Evolutionary conservation across 2,113 vertebrate genomes (phyloP), one percentile per base, ranked within the genome.

Genomic region (Mirounga angustirostris): DNA sequence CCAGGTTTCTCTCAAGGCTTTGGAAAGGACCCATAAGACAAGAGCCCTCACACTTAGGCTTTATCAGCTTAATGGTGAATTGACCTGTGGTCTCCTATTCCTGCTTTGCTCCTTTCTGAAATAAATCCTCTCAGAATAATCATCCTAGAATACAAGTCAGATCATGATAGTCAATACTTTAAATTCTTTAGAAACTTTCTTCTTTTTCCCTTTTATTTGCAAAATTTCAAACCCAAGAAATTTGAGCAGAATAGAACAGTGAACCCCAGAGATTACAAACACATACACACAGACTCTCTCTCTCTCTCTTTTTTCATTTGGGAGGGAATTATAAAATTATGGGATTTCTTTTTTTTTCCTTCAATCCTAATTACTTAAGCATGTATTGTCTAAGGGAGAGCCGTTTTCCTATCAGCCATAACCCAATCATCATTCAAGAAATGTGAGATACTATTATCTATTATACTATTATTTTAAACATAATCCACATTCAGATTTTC

Each of bases 181-280:
- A 52, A n/a, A 67, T 74, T 63, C 6, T 90, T 79, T 24, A 67
- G 54, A 26, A 86, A 65, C 65, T 82, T 92, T 33, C 67, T 63
- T 84, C n/a, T 83, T 91, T 61, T 91, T 16, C 3, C 33, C 54
- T 83, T 52, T 78, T 59, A 30, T 84, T 88, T 97, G 71, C n/a
- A 73, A 69, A 87, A 87, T 80, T 89, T 88, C 63, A 97, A 88
- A 91, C 40, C 10, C 76, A 58, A 95, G 33, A 83, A 87, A n/a
- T 52, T 88, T 88, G 13, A 6, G n/a, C 92, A 89, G 50, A 89
- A 79, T 33, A 54, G 36, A 36, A 89, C 15, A 76, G 13, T 61
- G 58, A 92, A 54, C 26, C 26, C 56, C 3, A 69, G 56, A 61
- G 74, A 63, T 73, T 67, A 33, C 21, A 18, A 1, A 63, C 71